These are phyloP conservation scores for Teleogryllus oceanicus DNA, from an alignment of 2,888 invertebrate species.

Conservation along the genomic window DNA sequence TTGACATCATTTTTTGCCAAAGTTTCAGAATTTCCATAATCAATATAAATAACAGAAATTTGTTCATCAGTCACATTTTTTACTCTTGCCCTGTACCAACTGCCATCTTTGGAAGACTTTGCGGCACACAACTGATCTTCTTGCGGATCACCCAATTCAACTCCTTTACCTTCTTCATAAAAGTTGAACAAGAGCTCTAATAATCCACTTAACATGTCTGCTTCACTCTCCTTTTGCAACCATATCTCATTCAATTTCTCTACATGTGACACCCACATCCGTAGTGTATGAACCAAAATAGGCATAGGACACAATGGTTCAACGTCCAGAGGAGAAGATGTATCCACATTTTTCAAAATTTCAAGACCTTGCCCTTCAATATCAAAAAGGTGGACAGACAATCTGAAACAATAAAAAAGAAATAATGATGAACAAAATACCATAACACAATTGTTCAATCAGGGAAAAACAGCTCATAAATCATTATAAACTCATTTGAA, in stretches of 20 bases:
- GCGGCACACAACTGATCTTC: constrained; percentile 60
- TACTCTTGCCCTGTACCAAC: constrained; percentile 69
- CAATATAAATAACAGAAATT: constrained; percentile 55
- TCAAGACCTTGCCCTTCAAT: constrained; percentile 41
- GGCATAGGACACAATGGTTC: constrained; percentile 58
- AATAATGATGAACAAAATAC: too few relatives aligned
- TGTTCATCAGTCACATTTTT: constrained; percentile 49
- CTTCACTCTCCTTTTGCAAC: constrained; percentile 56
- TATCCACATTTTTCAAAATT: constrained; percentile 43
- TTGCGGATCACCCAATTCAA: constrained; percentile 47
- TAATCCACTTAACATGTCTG: constrained; percentile 50
- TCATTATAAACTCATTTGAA: too few relatives aligned
- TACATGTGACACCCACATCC: constrained; percentile 58
- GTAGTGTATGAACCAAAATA: constrained; percentile 58
- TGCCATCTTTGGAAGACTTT: constrained; percentile 55
- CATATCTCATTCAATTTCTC: constrained; percentile 58
- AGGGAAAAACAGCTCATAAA: too few relatives aligned
- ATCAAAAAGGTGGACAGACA: constrained; percentile 64
- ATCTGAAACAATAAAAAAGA: constrained; percentile 50
- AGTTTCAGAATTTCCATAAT: constrained; percentile 67
- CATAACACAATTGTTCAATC: too few relatives aligned
- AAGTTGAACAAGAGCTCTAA: constrained; percentile 57
- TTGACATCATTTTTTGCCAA: constrained; percentile 36
- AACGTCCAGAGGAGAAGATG: constrained; percentile 44
- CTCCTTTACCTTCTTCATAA: constrained; percentile 48